A percentile compares a stretch with the other conserved stretches of the same genome.
These are phyloP conservation scores for Dendrocopos noguchii DNA, from an alignment of 2,113 vertebrate genomes.

Conservation along the genomic window DNA sequence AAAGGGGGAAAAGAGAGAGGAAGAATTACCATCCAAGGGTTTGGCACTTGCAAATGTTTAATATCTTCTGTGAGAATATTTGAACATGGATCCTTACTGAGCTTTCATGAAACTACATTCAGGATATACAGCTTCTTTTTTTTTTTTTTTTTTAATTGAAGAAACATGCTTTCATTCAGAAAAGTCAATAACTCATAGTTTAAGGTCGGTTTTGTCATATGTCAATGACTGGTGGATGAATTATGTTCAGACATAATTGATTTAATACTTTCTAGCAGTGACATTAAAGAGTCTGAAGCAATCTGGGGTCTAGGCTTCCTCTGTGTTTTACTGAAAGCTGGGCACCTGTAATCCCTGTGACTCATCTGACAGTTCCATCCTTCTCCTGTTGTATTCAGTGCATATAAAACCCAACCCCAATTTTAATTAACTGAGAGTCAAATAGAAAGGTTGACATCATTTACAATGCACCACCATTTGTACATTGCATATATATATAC, in stretches of 20 bases:
- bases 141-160: slow-evolving; percentile 38
- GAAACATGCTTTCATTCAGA: slow-evolving; percentile 25
- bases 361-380: neutral
- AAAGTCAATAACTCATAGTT: slow-evolving; percentile 41
- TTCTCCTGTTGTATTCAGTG: neutral
- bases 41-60: slow-evolving; percentile 26
- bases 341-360: neutral
- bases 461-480: neutral
- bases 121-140: neutral
- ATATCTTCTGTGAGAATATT: slow-evolving; percentile 30
- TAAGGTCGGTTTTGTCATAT: slow-evolving; percentile 49
- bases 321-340: neutral
- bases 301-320: neutral
- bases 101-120: slow-evolving; percentile 35
- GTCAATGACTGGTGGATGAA: slow-evolving; percentile 22
- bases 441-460: neutral
- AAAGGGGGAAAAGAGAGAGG: neutral
- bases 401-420: neutral
- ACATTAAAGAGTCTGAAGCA: slow-evolving; percentile 20
- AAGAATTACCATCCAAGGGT: slow-evolving; percentile 1
- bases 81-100: slow-evolving; percentile 10
- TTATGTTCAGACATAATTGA: slow-evolving; percentile 31
- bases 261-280: neutral
- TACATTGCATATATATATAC: neutral
- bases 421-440: neutral